Evolutionary conservation across 2,888 invertebrate species (phyloP), one percentile per base, ranked within the genome.

Genomic region (Therioaphis trifolii): DNA sequence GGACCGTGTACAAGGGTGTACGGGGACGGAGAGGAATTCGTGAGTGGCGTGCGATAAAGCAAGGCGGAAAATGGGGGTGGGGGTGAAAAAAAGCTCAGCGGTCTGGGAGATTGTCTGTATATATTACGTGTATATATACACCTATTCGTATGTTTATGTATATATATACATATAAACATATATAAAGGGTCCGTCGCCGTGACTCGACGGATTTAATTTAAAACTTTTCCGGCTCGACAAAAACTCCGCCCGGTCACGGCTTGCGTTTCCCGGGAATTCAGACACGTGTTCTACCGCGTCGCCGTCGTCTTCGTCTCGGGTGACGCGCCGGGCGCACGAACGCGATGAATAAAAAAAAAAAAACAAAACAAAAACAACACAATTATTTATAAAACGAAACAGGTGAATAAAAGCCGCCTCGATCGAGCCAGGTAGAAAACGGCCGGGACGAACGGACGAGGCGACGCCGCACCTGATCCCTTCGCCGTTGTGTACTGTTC

Each of bases 201-300:
- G 72, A 72, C 80, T 80, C 72, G 9, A 29, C 72, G 74, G 74
- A 82, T 82, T 82, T 74, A 82, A 74, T 82, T 82, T 82, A 74
- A 82, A 82, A 82, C 72, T 82, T 82, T 74, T 52, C 63, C 52
- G 61, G 27, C 43, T 72, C 80, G 52, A 82, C 49, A 82, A 82
- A 74, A 82, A 74, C 74, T 71, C 61, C 14, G 2, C 18, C 24
- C n/a, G 27, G 5, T 46, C 35, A 55, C 15, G 15, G 1, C 21
- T n/a, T n/a, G 24, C 46, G 29, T 63, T 52, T 18, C 29, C 49
- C 63, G 55, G 63, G 52, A 82, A 82, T 74, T 71, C 72, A 61
- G 63, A 74, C 74, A 82, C 63, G 82, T 82, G 82, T 82, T 79
- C 43, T 43, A 52, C 63, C 21, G 14, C n/a, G 18, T 18, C 40